phyloP scores from a whole-genome alignment of 2,888 invertebrate species.

The Entomobrya proxima region DNA sequence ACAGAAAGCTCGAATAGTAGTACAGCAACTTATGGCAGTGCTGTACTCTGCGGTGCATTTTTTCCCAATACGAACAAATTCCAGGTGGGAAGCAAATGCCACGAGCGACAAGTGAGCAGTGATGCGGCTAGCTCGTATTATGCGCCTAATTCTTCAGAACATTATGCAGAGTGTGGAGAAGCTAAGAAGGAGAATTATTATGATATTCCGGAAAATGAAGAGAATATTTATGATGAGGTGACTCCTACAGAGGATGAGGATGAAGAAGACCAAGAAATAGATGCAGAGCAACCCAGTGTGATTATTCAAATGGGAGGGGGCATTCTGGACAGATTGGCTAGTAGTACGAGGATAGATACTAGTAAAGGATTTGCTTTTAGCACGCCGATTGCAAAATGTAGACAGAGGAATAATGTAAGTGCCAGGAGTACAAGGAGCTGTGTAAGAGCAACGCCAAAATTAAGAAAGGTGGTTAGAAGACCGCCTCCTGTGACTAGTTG shows the following conservation, averaged over 20 bases:
- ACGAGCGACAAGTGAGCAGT: constrained; percentile 63
- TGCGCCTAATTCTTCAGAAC: background rate
- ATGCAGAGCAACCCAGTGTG: constrained; percentile 55
- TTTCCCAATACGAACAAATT: constrained; percentile 55
- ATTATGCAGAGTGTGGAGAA: constrained; percentile 61
- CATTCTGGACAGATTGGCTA: no score
- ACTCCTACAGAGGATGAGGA: constrained; percentile 25
- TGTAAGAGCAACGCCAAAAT: constrained; percentile 54
- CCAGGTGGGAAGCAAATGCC: constrained; percentile 25
- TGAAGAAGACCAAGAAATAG: no score
- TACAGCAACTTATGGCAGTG: background rate
- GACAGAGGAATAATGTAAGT: background rate
- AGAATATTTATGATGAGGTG: constrained; percentile 39
- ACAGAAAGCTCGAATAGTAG: constrained; percentile 15
- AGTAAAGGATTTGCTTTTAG: constrained; percentile 55
- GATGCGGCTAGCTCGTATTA: constrained; percentile 31
- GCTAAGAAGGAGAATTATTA: background rate
- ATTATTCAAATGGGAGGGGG: constrained; percentile 44
- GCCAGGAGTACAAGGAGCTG: background rate
- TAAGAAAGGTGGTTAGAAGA: constrained; percentile 68
- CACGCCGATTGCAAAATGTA: constrained; percentile 50
- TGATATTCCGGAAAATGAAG: background rate
- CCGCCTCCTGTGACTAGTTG: constrained; percentile 69
- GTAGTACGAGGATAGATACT: background rate
- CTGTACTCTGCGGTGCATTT: constrained; percentile 44